phyloP scores from a whole-genome alignment of 2,797 vertebrate genomes.

The Distichodus sexfasciatus region DNA sequence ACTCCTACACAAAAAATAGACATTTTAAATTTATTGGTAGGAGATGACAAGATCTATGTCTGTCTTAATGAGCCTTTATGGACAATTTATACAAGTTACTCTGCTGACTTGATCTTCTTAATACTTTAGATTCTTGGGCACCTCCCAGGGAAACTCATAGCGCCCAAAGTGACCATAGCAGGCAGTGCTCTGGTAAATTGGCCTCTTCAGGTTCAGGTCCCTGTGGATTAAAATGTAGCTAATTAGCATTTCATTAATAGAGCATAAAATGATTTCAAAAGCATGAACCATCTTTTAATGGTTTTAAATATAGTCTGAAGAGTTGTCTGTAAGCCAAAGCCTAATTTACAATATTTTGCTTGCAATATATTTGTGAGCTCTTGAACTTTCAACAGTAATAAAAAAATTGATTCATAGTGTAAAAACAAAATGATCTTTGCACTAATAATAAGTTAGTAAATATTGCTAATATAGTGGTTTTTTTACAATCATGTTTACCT shows the following conservation, averaged over 20 bases:
- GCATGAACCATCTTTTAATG: no score
- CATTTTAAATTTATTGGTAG: neutral
- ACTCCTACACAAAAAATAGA: neutral
- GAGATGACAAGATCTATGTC: neutral
- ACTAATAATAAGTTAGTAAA: no score
- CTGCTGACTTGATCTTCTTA: conserved; percentile 51
- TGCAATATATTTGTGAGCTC: no score
- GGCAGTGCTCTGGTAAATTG: conserved; percentile 94
- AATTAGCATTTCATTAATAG: no score
- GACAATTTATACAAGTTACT: neutral
- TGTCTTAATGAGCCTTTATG: neutral
- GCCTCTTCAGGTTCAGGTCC: conserved; percentile 91
- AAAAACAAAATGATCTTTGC: no score
- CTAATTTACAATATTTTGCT: no score
- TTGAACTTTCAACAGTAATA: no score
- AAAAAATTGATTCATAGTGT: no score
- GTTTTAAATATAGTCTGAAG: no score
- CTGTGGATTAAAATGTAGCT: conserved; percentile 66
- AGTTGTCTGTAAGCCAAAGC: no score
- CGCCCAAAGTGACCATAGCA: conserved; percentile 96
- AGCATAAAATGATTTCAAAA: no score
- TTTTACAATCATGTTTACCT: conserved; percentile 75
- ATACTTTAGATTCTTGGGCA: conserved; percentile 81
- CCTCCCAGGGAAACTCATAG: conserved; percentile 88
- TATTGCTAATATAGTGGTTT: no score